Base-by-base conservation (phyloP, 1,140 invertebrate species). In the Tribolium castaneum region DNA sequence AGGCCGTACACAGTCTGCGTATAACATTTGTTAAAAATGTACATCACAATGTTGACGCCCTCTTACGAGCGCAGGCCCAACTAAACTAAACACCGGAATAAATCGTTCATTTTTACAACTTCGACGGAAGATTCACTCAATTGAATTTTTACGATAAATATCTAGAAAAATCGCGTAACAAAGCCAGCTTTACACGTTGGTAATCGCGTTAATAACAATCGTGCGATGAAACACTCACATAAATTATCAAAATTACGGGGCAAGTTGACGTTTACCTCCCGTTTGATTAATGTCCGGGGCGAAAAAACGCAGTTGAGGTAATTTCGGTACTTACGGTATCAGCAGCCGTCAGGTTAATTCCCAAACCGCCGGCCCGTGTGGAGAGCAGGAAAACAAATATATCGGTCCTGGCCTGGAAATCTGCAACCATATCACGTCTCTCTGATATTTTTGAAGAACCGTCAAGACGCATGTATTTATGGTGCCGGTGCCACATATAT, bases 311-410 rank as follows among this genome's bases (percentile, higher is more conserved):
- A 10, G 1, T 45, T 45, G 12, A 75, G 45, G 12, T 45, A 30
- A 30, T 30, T 30, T 30, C 5, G 25, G 25, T 56, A 90, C 91
- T 92, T 86, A 96, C 98, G 84, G 98, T 99, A 87, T 99, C 98
- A 12, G 98, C 98, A 9, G 98, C 98, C 3, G 98, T 99, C 59
- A 99, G 90, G 88, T 99, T 99, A 84, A 99, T 99, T 78, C 98
- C 98, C 35, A 99, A 90, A 51, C 98, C 98, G 13, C 98, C 98
- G 14, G 98, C 98, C 82, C 98, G 90, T 0, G 98, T 99, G 1
- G 96, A 98, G 35, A 99, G 88, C 30, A 99, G 88, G 89, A 99
- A 99, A 62, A 98, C 96, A 89, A 99, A 99, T 82, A 97, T 97
- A 86, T 97, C 95, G 0, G 94, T 91, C 59, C 95, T 93, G 6